These are phyloP conservation scores for Ectemnius continuus DNA, from an alignment of 2,888 invertebrate species.

Conservation along the genomic window DNA sequence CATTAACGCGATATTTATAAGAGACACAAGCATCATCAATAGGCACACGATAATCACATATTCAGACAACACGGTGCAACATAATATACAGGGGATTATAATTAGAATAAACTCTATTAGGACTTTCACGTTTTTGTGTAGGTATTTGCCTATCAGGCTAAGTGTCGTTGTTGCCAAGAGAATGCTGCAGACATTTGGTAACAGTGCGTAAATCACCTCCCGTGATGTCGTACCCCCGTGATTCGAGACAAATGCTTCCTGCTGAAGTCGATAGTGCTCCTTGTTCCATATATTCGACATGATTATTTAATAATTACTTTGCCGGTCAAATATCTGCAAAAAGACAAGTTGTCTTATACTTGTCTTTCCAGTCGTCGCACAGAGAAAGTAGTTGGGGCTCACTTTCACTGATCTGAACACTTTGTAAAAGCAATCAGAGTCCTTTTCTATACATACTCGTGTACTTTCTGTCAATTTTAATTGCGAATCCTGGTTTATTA, in stretches of 20 bases:
- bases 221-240: constrained; percentile 68
- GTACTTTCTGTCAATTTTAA: no score
- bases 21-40: constrained; percentile 58
- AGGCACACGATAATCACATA: constrained; percentile 57
- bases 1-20: constrained; percentile 59
- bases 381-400: no score
- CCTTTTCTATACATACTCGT: no score
- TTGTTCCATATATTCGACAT: constrained; percentile 58
- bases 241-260: constrained; percentile 74
- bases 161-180: constrained; percentile 64
- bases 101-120: constrained; percentile 70
- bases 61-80: constrained; percentile 72
- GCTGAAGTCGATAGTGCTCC: constrained; percentile 68
- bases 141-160: constrained; percentile 51
- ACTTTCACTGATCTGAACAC: no score
- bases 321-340: constrained; percentile 26
- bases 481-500: no score
- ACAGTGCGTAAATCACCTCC: constrained; percentile 66
- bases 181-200: constrained; percentile 68
- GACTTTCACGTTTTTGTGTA: constrained; percentile 58
- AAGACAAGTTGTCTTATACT: constrained; percentile 4
- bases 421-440: no score
- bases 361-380: no score
- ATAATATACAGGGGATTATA: constrained; percentile 71
- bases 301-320: constrained; percentile 21